Evolutionary conservation across 2,888 invertebrate genomes (phyloP), one percentile per base, ranked within the genome.

Genomic region (Drosophila kuntzei): DNA sequence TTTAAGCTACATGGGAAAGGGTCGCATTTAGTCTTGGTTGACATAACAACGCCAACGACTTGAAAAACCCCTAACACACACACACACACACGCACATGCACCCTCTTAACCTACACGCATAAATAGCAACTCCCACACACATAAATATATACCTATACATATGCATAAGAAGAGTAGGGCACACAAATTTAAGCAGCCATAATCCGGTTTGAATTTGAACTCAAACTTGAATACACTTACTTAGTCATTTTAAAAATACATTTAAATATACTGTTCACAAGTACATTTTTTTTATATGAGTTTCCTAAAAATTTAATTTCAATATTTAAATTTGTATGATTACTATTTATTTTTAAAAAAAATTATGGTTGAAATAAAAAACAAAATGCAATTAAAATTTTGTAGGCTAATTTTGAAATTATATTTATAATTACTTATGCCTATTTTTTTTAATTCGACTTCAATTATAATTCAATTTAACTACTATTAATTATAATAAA

Each of bases 11-110:
- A 32, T 18, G 36, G 25, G 29, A 50, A 55, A 46, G 58, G 63
- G 71, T 50, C 60, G 68, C 69, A 69, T 50, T 64, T 27, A 39
- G 60, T 34, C 76, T 54, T 64, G 69, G 63, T 51, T 74, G 65
- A 61, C 65, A 68, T 63, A 57, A 71, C 60, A 61, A 57, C 68
- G 57, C 37, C 60, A 62, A 59, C 49, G 43, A 43, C 61, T 44
- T 64, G 46, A 41, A 55, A 51, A 46, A 53, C 20, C 36, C 47
- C 44, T 18, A 34, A 59, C 20, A 62, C 12, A 16, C 22, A 41
- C 58, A 61, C 7, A 9, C n/a, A 22, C 46, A 61, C 14, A 41
- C 50, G 43, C 39, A 46, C 11, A 29, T 3, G 4, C 51, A 39
- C 25, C 12, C 14, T 43, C 41, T 20, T 20, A 34, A 44, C 25